Conservation (phyloP, 2,888 invertebrate genomes). For the Drosophila fungiperda region DNA sequence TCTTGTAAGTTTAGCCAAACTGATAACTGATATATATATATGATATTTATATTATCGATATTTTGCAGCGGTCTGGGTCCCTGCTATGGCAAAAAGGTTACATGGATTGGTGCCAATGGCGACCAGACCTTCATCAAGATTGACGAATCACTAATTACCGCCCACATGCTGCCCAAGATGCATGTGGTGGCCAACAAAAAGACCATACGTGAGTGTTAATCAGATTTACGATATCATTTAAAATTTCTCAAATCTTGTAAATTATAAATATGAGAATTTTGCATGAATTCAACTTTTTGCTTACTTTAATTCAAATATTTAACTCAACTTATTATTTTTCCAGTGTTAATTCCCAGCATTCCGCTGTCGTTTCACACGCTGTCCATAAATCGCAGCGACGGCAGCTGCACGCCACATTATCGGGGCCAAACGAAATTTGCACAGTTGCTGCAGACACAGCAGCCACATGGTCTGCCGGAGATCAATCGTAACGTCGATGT, state of each 20-base stretch:
- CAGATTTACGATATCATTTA: neutral
- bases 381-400: constrained; percentile 95
- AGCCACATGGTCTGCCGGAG: constrained; percentile 76
- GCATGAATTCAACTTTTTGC: neutral
- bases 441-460: constrained; percentile 88
- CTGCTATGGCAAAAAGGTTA: constrained; percentile 93
- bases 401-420: constrained; percentile 94
- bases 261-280: neutral
- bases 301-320: neutral
- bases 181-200: constrained; percentile 95
- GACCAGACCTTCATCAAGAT: constrained; percentile 97
- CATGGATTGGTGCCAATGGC: constrained; percentile 97
- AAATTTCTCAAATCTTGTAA: neutral
- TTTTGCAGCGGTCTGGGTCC: constrained; percentile 89
- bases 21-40: neutral
- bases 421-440: constrained; percentile 94
- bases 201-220: constrained; percentile 89
- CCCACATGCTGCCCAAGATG: constrained; percentile 93
- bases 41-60: neutral
- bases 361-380: constrained; percentile 93
- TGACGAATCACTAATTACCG: constrained; percentile 96
- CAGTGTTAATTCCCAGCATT: constrained; percentile 93
- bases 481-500: constrained; percentile 84
- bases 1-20: constrained; percentile 77
- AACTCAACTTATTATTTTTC: neutral